phyloP scores from a whole-genome alignment of 2,888 invertebrate genomes.

The Seladonia tumulorum region DNA sequence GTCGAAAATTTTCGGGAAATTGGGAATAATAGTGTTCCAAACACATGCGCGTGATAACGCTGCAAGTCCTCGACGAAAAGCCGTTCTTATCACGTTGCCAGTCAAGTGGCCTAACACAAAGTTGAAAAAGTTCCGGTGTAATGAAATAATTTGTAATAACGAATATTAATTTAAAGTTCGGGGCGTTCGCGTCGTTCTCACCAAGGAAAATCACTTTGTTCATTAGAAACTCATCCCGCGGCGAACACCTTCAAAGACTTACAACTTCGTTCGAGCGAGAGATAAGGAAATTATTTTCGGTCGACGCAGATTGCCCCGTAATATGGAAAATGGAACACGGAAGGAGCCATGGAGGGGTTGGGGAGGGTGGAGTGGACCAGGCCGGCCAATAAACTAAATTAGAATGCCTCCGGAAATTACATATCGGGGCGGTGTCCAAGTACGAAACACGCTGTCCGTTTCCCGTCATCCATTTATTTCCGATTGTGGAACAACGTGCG shows the following conservation, averaged over 20 bases:
- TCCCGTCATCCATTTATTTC: conserved; percentile 8
- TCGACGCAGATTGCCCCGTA: conserved; percentile 49
- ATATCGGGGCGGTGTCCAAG: conserved; percentile 29
- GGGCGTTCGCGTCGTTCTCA: not conserved
- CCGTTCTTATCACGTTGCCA: not conserved
- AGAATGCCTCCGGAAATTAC: conserved; percentile 57
- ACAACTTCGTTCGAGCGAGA: conserved; percentile 32
- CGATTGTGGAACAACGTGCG: not conserved
- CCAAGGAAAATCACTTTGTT: conserved; percentile 31
- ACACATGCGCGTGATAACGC: too few species aligned
- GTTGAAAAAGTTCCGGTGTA: not conserved
- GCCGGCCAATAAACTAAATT: conserved; percentile 49
- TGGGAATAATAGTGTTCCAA: not conserved
- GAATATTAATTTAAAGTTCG: not conserved
- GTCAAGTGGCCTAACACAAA: not conserved
- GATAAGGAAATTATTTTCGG: conserved; percentile 58
- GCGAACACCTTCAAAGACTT: conserved; percentile 41
- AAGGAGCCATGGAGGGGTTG: too few species aligned
- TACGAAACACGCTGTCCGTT: conserved; percentile 20
- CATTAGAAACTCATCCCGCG: conserved; percentile 38
- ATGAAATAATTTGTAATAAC: not conserved
- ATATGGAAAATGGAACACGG: conserved; percentile 37
- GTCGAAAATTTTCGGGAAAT: not conserved
- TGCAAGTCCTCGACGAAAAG: not conserved
- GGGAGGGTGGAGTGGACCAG: conserved; percentile 17